Evolutionary conservation across 2,888 invertebrate genomes (phyloP).

Genomic region (Chironomus tentans): DNA sequence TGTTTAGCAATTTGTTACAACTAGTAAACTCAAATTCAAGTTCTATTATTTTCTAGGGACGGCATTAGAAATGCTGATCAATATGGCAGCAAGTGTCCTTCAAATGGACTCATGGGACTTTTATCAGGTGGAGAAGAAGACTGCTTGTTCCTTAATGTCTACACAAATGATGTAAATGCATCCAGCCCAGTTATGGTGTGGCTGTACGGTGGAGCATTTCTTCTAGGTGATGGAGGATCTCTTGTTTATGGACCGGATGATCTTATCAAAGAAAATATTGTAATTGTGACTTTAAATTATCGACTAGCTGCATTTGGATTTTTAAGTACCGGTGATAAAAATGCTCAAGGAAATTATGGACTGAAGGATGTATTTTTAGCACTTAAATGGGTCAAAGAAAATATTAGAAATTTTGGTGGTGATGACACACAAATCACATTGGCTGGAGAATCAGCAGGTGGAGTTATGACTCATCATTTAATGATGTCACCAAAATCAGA

Average conservation of each 20-base stretch:
- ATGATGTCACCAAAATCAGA: slow-evolving; percentile 28
- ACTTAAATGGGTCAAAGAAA: slow-evolving; percentile 55
- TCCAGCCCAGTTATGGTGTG: slow-evolving; percentile 28
- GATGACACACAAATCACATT: slow-evolving; percentile 57
- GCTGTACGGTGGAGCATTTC: slow-evolving; percentile 29
- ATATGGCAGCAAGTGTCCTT: slow-evolving; percentile 25
- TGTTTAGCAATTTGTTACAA: too few species aligned
- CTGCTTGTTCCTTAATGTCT: slow-evolving; percentile 29
- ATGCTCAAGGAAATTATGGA: slow-evolving; percentile 60
- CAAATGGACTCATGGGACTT: background rate
- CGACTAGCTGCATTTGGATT: slow-evolving; percentile 47
- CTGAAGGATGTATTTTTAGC: slow-evolving; percentile 61
- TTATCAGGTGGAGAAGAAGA: slow-evolving; percentile 28
- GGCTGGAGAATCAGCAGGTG: slow-evolving; percentile 41
- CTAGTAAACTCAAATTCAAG: too few species aligned
- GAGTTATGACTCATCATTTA: slow-evolving; percentile 27
- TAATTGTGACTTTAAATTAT: slow-evolving; percentile 29
- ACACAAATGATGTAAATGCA: slow-evolving; percentile 25
- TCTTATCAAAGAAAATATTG: slow-evolving; percentile 27
- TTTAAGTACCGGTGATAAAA: slow-evolving; percentile 57
- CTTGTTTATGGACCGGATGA: slow-evolving; percentile 28
- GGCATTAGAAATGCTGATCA: slow-evolving; percentile 27
- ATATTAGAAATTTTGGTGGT: slow-evolving; percentile 59
- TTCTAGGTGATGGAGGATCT: slow-evolving; percentile 25
- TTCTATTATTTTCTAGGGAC: too few species aligned